phyloP scores from a whole-genome alignment of 1,140 invertebrate genomes.

The Archivesica marissinica region DNA sequence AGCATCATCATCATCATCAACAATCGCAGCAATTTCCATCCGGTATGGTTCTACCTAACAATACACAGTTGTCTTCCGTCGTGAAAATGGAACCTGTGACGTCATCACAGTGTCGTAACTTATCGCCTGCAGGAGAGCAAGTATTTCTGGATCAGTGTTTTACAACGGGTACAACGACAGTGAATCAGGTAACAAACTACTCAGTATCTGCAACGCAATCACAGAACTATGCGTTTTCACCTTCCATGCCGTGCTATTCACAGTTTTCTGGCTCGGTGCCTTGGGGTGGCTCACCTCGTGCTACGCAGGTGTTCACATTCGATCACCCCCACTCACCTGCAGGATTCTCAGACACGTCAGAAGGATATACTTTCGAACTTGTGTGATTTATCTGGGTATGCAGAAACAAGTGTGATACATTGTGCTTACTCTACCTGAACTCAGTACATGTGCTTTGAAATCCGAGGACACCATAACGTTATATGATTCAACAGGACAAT shows the following conservation, averaged over 20 bases:
- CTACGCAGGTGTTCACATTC: constrained; percentile 25
- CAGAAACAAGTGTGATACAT: constrained; percentile 10
- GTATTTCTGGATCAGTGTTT: constrained; percentile 25
- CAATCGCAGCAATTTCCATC: neutral
- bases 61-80: neutral
- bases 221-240: constrained; percentile 30
- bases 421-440: neutral
- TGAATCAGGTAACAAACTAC: constrained; percentile 25
- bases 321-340: constrained; percentile 25
- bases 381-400: constrained; percentile 30
- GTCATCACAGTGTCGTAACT: neutral
- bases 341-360: constrained; percentile 56
- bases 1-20: too few species aligned
- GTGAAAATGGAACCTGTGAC: constrained; percentile 23
- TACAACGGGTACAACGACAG: constrained; percentile 35
- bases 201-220: constrained; percentile 7
- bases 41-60: neutral
- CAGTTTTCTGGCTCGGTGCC: constrained; percentile 8
- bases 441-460: constrained; percentile 16
- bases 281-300: constrained; percentile 10
- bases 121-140: neutral
- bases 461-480: neutral
- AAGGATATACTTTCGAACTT: constrained; percentile 57
- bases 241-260: constrained; percentile 2
- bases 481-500: too few species aligned